Evolutionary conservation across 2,113 vertebrate species (phyloP).

Genomic region (Callocephalon fimbriatum): DNA sequence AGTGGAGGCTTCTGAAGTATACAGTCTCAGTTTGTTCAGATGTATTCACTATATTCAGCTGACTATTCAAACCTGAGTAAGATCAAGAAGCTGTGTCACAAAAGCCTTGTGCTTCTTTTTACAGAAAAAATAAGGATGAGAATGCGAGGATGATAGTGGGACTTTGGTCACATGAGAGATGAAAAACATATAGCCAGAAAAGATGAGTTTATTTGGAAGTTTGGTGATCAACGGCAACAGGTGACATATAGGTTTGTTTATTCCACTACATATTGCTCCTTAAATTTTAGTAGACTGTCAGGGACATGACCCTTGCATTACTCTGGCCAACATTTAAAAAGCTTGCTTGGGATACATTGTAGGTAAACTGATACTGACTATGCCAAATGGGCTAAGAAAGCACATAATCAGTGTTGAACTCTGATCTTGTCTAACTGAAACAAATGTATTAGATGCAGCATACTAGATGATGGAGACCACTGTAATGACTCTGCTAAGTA

Average conservation of each 20-base stretch:
- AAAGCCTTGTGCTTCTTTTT: neutral
- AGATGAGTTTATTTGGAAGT: neutral
- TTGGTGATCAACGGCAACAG: neutral
- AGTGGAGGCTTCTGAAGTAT: constrained; percentile 15
- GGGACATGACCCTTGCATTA: neutral
- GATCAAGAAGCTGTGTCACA: neutral
- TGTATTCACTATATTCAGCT: constrained; percentile 4
- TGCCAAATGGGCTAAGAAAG: neutral
- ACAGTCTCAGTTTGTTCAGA: constrained; percentile 26
- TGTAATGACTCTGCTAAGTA: neutral
- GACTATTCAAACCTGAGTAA: neutral
- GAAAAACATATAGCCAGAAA: neutral
- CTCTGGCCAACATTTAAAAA: neutral
- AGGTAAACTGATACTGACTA: neutral
- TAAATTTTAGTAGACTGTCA: neutral
- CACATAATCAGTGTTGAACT: neutral
- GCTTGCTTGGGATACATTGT: neutral
- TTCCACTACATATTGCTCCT: neutral
- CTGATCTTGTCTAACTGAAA: neutral
- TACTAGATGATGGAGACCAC: neutral
- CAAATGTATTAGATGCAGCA: neutral
- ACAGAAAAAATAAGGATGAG: neutral
- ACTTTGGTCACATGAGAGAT: neutral
- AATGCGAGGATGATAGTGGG: neutral
- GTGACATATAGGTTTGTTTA: neutral